Conservation (phyloP, 2,113 vertebrate genomes). For the Aythya baeri region DNA sequence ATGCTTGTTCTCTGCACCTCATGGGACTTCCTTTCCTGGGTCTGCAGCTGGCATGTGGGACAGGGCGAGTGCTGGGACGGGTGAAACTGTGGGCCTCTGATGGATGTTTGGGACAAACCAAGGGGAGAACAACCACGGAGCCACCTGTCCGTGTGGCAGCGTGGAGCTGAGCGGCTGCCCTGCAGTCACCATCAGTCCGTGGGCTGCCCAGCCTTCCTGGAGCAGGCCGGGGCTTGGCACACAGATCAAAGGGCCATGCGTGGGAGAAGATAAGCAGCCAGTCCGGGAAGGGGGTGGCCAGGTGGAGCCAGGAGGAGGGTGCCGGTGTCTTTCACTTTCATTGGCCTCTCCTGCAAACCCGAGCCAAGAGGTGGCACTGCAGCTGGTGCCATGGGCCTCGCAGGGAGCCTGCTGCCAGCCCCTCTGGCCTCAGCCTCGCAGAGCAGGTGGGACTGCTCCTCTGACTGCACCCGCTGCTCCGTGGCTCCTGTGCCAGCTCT, state of each 20-base stretch:
- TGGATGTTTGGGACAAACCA: neutral
- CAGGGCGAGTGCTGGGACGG: neutral
- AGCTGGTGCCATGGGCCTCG: neutral
- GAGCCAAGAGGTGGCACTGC: neutral
- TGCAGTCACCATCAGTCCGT: no score
- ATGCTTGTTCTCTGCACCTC: neutral
- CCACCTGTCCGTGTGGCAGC: neutral
- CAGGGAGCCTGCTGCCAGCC: neutral
- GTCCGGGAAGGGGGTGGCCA: rapidly evolving
- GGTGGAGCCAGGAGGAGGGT: neutral
- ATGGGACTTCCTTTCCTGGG: neutral
- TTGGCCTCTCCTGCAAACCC: neutral
- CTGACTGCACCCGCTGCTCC: neutral
- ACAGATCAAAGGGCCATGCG: neutral
- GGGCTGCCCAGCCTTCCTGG: neutral
- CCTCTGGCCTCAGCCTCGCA: neutral
- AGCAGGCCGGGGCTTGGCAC: neutral
- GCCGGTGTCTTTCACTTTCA: slow-evolving; percentile 41
- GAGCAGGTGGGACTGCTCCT: neutral
- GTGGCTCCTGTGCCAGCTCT: neutral
- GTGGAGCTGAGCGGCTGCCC: neutral
- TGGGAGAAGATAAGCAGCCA: neutral
- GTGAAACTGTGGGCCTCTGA: neutral
- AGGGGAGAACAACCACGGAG: neutral
- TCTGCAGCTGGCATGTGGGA: neutral